Percentiles rank a stretch among this genome's conserved stretches.
Conservation (phyloP, 2,797 vertebrate genomes). For the Scolopax bukidnonensis region DNA sequence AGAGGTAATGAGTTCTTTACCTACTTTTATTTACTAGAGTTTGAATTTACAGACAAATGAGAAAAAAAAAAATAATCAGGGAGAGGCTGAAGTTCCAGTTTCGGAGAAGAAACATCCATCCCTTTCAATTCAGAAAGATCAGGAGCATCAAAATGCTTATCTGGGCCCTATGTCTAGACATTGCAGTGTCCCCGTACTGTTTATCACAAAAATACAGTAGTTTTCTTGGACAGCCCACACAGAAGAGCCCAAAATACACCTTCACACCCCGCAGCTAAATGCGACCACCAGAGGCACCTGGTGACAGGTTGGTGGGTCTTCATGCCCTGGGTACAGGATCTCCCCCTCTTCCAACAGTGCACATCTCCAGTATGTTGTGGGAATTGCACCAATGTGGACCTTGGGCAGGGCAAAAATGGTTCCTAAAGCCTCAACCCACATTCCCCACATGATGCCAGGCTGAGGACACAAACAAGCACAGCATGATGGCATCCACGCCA, state of each 20-base stretch:
- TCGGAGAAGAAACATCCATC: neutral
- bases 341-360: neutral
- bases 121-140: neutral
- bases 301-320: too few species aligned
- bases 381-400: rapidly evolving
- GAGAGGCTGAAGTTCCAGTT: neutral
- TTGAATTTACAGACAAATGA: neutral
- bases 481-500: neutral
- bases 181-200: neutral
- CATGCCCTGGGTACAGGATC: rapidly evolving
- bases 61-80: neutral
- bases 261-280: neutral
- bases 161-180: neutral
- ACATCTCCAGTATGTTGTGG: rapidly evolving
- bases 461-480: neutral
- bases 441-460: rapidly evolving
- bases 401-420: neutral
- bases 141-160: neutral
- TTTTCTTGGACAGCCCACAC: neutral
- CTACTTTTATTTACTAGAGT: neutral
- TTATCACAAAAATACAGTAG: neutral
- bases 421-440: neutral
- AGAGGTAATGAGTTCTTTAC: neutral
- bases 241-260: neutral
- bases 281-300: neutral